A percentile compares a stretch with the other conserved stretches of the same genome.
Conservation (phyloP, 2,113 vertebrate genomes). For the Rhea pennata region DNA sequence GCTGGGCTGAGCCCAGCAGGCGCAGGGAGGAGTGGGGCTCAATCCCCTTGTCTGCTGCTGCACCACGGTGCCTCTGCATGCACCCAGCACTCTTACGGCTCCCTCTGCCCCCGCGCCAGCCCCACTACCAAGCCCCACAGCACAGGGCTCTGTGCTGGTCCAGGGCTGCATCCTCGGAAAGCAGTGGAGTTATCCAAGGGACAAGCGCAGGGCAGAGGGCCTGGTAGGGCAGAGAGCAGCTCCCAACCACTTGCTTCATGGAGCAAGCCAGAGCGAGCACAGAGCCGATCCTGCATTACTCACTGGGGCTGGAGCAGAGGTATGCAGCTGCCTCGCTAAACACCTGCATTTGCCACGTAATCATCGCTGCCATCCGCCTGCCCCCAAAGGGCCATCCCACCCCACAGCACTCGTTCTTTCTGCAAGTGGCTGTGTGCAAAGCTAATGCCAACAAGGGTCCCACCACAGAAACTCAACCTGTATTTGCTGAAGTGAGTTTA, state of each 20-base stretch:
- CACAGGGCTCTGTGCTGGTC: too few relatives aligned
- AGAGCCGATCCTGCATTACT: not conserved
- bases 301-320: too few relatives aligned
- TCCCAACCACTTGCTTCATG: too few relatives aligned
- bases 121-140: not conserved
- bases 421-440: not conserved
- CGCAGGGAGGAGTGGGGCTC: not conserved
- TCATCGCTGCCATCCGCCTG: not conserved
- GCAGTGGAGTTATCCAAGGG: too few relatives aligned
- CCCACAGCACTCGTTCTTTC: accelerated
- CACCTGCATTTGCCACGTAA: accelerated
- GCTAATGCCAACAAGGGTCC: not conserved
- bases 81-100: not conserved
- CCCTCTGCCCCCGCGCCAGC: too few relatives aligned
- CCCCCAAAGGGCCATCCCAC: not conserved
- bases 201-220: too few relatives aligned
- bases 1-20: not conserved
- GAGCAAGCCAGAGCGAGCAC: not conserved
- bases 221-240: too few relatives aligned
- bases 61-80: too few relatives aligned
- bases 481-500: not conserved
- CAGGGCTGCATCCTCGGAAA: too few relatives aligned
- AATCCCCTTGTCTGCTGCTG: too few relatives aligned
- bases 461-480: accelerated
- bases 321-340: not conserved